phyloP scores from a whole-genome alignment of 2,113 vertebrate species.

The Cavia porcellus region DNA sequence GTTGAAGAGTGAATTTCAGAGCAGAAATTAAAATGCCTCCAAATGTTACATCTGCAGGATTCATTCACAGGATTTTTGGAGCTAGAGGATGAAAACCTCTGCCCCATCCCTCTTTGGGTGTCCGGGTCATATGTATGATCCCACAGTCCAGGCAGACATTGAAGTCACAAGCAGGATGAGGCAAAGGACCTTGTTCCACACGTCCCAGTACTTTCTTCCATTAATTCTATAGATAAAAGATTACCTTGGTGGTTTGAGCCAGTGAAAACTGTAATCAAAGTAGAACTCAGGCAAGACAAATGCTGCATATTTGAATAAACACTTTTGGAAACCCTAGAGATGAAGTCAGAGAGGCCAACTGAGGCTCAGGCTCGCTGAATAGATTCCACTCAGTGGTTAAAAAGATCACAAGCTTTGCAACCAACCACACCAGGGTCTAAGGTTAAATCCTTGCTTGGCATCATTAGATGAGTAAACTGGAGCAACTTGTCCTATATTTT shows the following conservation, averaged over 20 bases:
- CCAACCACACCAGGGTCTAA: background rate
- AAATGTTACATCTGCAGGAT: background rate
- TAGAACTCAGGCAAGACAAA: background rate
- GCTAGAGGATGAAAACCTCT: background rate
- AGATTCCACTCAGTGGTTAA: background rate
- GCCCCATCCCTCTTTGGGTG: background rate
- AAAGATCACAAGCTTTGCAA: background rate
- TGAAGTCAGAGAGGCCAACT: background rate
- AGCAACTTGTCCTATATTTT: background rate
- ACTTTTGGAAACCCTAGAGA: background rate
- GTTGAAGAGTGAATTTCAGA: background rate
- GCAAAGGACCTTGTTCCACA: background rate
- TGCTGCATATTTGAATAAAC: background rate
- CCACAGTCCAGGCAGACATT: background rate
- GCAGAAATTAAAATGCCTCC: background rate
- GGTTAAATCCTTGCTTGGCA: background rate
- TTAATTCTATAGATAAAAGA: background rate
- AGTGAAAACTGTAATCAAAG: background rate
- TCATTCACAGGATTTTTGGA: background rate
- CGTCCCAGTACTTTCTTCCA: background rate
- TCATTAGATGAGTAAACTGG: background rate
- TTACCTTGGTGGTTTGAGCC: background rate
- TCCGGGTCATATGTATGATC: rapidly evolving
- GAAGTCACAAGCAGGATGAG: background rate
- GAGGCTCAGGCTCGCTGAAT: background rate